Percentiles rank a stretch among this genome's conserved stretches.
phyloP scores from a whole-genome alignment of 2,113 vertebrate genomes.

The Macaca nemestrina region DNA sequence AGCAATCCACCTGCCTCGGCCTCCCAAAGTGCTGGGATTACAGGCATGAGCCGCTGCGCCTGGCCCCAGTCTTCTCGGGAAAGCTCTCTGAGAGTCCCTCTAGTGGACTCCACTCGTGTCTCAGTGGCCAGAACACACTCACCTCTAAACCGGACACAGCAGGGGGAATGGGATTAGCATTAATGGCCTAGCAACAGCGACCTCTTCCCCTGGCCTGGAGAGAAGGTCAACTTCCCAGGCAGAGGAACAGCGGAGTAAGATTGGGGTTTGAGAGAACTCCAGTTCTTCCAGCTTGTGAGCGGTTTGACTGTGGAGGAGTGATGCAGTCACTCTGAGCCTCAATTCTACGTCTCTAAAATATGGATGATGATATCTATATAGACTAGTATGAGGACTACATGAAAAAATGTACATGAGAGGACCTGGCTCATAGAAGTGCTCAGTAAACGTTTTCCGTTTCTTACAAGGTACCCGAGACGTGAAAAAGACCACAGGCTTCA shows the following conservation, averaged over 20 bases:
- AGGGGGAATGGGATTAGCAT: background rate
- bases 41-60: too few species aligned
- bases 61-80: background rate
- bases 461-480: background rate
- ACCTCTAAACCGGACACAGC: background rate
- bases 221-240: background rate
- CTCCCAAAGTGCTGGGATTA: too few species aligned
- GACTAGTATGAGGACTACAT: background rate
- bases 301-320: background rate
- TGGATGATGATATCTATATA: background rate
- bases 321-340: background rate
- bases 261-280: background rate
- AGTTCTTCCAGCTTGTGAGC: background rate
- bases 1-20: too few species aligned
- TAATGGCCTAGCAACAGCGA: too few species aligned
- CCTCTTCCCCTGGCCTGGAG: background rate
- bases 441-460: background rate
- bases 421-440: background rate
- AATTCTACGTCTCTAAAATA: background rate
- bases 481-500: background rate
- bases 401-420: background rate
- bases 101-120: background rate
- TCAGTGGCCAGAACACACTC: background rate
- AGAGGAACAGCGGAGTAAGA: too few species aligned
- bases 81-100: background rate